phyloP scores from a whole-genome alignment of 2,888 invertebrate species.

The Anticlea derivata region DNA sequence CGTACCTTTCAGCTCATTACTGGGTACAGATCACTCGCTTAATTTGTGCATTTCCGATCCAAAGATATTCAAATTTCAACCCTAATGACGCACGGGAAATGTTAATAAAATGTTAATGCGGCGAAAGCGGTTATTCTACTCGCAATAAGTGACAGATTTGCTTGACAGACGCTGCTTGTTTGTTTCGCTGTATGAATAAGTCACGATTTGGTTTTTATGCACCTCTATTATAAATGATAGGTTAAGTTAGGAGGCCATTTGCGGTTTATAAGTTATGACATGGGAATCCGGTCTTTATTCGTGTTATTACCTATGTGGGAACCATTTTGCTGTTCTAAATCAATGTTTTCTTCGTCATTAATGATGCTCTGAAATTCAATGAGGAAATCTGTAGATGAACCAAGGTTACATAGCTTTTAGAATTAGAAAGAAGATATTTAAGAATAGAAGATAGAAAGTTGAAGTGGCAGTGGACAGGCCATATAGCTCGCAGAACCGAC shows the following conservation, averaged over 20 bases:
- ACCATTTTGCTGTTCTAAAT: constrained; percentile 11
- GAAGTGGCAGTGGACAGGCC: no score
- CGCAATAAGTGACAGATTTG: constrained; percentile 82
- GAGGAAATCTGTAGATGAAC: no score
- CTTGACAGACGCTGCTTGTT: constrained; percentile 78
- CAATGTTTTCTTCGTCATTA: neutral
- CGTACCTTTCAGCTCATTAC: constrained; percentile 80
- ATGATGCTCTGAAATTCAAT: no score
- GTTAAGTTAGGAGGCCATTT: constrained; percentile 28
- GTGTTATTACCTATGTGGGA: constrained; percentile 27
- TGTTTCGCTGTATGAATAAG: constrained; percentile 76
- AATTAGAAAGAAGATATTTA: no score
- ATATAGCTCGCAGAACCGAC: no score
- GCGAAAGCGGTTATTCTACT: constrained; percentile 71
- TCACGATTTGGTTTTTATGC: constrained; percentile 73
- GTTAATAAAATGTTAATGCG: constrained; percentile 83
- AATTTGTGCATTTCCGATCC: constrained; percentile 84
- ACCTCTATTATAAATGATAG: constrained; percentile 36
- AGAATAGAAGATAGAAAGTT: no score
- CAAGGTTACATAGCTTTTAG: no score
- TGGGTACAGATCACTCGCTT: constrained; percentile 80
- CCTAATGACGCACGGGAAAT: constrained; percentile 81
- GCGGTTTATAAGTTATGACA: constrained; percentile 34
- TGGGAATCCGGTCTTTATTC: constrained; percentile 27
- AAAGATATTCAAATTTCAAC: constrained; percentile 82